Conservation (phyloP, 2,888 invertebrate genomes). For the Hirtodrosophila alboralis region DNA sequence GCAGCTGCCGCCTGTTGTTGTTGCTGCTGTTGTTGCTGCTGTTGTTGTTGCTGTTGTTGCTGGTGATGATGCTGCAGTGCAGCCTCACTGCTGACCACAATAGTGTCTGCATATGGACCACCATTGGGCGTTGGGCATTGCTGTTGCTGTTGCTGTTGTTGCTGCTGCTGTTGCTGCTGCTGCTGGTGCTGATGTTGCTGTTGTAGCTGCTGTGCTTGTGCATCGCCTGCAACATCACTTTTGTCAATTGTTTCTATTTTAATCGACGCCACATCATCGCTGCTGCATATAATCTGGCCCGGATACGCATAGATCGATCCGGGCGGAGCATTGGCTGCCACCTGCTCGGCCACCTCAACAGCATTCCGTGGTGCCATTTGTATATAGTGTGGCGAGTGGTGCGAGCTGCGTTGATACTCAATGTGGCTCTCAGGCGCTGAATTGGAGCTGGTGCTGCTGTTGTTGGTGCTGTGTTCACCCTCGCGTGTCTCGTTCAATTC, state of each 20-base stretch:
- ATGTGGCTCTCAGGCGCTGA: constrained; percentile 61
- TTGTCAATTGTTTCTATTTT: constrained; percentile 83
- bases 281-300: constrained; percentile 77
- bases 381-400: constrained; percentile 80
- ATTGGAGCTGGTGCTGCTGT: constrained; percentile 62
- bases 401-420: constrained; percentile 74
- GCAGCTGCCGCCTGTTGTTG: constrained; percentile 52
- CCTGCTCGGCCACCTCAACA: constrained; percentile 70
- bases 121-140: constrained; percentile 80
- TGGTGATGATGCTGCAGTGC: constrained; percentile 71
- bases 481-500: constrained; percentile 81
- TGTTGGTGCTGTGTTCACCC: constrained; percentile 61
- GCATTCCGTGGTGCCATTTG: constrained; percentile 81
- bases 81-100: constrained; percentile 74
- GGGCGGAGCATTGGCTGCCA: constrained; percentile 45
- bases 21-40: constrained; percentile 56
- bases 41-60: constrained; percentile 56
- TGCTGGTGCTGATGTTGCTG: constrained; percentile 66
- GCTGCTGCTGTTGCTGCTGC: constrained; percentile 65
- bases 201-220: constrained; percentile 52
- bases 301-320: constrained; percentile 74
- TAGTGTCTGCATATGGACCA: constrained; percentile 66
- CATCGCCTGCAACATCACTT: constrained; percentile 63
- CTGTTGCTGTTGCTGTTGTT: constrained; percentile 68
- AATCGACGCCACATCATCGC: constrained; percentile 77